phyloP scores from a whole-genome alignment of 2,888 invertebrate genomes.

The Cephus pulcher region DNA sequence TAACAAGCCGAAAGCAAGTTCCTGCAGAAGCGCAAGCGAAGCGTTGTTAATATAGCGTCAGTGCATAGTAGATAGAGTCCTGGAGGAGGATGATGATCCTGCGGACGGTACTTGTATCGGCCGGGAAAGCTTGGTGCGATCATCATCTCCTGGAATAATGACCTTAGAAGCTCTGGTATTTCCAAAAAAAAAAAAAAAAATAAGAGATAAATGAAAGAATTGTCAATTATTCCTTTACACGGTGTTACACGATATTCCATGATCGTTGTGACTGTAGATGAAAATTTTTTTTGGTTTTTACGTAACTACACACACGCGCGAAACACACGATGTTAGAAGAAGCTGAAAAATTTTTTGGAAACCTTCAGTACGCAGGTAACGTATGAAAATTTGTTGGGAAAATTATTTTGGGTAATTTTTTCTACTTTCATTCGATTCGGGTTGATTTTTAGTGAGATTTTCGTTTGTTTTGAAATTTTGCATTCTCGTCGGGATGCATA shows the following conservation, averaged over 20 bases:
- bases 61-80: neutral
- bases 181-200: neutral
- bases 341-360: neutral
- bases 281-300: neutral
- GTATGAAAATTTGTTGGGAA: neutral
- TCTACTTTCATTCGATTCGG: neutral
- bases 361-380: neutral
- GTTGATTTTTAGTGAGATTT: neutral
- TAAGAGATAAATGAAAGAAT: neutral
- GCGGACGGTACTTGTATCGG: neutral
- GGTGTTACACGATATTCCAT: neutral
- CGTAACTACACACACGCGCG: neutral
- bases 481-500: neutral
- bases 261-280: neutral
- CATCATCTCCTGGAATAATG: neutral
- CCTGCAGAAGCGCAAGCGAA: conserved; percentile 50
- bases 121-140: neutral
- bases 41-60: conserved; percentile 31
- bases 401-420: neutral
- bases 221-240: neutral
- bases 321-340: neutral
- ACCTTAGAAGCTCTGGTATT: neutral
- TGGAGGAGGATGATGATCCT: neutral
- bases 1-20: conserved; percentile 49
- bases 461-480: neutral